A percentile compares a stretch with the other conserved stretches of the same genome.
Conservation (phyloP, 2,113 vertebrate species). For the Amblyornis subalaris region DNA sequence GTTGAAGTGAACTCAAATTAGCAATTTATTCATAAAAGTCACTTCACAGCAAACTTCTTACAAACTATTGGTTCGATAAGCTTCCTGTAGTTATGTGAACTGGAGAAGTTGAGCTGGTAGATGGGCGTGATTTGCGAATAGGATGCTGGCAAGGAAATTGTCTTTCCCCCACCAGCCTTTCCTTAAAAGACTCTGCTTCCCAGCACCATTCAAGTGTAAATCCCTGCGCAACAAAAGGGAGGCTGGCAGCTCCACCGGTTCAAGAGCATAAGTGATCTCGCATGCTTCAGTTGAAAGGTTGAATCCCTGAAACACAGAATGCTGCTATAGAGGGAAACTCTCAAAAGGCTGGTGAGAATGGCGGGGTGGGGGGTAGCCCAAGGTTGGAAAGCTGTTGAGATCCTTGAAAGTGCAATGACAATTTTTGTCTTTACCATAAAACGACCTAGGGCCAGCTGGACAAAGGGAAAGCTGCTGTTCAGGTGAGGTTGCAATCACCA, state of each 20-base stretch:
- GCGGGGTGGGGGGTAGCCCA: not conserved
- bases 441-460: not conserved
- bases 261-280: constrained; percentile 12
- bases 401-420: not conserved
- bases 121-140: not conserved
- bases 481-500: not conserved
- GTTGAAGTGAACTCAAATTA: not conserved
- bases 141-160: not conserved
- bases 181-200: not conserved
- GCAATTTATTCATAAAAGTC: not conserved
- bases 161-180: not conserved
- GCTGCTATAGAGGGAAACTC: not conserved
- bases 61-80: not conserved
- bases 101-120: not conserved
- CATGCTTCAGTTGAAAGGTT: constrained; percentile 40
- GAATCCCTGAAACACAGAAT: constrained; percentile 11
- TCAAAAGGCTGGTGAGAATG: constrained; percentile 26
- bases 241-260: constrained; percentile 17
- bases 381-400: not conserved
- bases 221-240: constrained; percentile 25
- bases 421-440: not conserved
- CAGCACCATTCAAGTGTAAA: constrained; percentile 32
- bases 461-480: not conserved
- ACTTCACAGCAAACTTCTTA: not conserved
- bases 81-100: not conserved